A percentile compares a stretch with the other conserved stretches of the same genome.
These are phyloP conservation scores for Melanitta fusca DNA, from an alignment of 2,797 vertebrate genomes.

Conservation along the genomic window DNA sequence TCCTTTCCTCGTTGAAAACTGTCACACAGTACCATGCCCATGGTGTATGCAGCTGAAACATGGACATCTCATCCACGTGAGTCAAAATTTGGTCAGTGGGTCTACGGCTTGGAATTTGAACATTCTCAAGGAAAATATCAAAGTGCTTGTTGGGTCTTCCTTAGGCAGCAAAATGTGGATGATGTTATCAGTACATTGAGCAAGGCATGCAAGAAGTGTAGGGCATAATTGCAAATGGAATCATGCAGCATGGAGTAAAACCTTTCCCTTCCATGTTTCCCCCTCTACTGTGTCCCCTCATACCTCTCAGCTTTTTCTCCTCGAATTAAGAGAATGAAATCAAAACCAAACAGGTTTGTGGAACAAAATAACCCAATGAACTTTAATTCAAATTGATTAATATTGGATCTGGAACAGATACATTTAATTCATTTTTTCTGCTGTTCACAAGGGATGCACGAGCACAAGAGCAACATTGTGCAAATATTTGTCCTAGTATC, in stretches of 20 bases:
- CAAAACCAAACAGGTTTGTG: not conserved
- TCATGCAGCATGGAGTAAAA: not conserved
- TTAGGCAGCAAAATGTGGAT: not conserved
- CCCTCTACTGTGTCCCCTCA: not conserved
- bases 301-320: conserved; percentile 26
- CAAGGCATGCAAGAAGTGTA: fast-evolving
- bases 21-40: not conserved
- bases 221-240: not conserved
- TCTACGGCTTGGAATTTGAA: not conserved
- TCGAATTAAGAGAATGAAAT: not conserved
- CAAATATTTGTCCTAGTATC: conserved; percentile 17
- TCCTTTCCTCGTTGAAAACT: not conserved
- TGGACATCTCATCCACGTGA: not conserved
- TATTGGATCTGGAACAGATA: conserved; percentile 29
- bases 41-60: not conserved
- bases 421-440: conserved; percentile 26
- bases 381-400: conserved; percentile 44
- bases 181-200: not conserved
- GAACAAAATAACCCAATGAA: not conserved
- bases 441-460: not conserved
- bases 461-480: not conserved
- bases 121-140: not conserved
- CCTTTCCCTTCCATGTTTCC: not conserved
- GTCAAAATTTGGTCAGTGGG: not conserved
- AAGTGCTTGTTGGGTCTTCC: not conserved